Conservation (phyloP, 2,888 invertebrate genomes). For the Rhagonycha lutea region DNA sequence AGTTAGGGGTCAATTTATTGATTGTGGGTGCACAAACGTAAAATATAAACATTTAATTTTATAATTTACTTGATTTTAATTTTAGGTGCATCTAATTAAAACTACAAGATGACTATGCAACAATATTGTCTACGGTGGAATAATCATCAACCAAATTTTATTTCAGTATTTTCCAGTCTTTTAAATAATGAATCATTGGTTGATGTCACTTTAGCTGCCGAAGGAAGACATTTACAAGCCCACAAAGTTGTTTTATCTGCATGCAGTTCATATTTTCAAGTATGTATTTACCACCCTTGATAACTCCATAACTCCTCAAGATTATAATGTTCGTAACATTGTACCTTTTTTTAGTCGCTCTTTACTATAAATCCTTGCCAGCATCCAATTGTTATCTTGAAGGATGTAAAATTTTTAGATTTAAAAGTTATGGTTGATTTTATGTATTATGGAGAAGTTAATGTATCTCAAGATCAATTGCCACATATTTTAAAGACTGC, state of each 20-base stretch:
- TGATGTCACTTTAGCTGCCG: constrained; percentile 89
- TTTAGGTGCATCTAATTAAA: constrained; percentile 9
- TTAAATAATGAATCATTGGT: constrained; percentile 83
- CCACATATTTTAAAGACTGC: constrained; percentile 81
- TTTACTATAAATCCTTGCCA: constrained; percentile 86
- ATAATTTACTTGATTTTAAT: constrained; percentile 4
- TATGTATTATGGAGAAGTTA: constrained; percentile 92
- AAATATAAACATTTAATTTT: constrained; percentile 37
- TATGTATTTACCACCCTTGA: constrained; percentile 47
- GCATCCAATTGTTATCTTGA: constrained; percentile 87
- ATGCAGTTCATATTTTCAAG: constrained; percentile 92
- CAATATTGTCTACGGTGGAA: constrained; percentile 74
- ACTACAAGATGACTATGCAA: constrained; percentile 51
- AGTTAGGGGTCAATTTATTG: constrained; percentile 47
- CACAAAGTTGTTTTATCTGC: constrained; percentile 90
- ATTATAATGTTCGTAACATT: background rate
- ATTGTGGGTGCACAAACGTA: constrained; percentile 41
- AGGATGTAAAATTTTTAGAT: constrained; percentile 85
- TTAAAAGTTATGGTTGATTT: constrained; percentile 88
- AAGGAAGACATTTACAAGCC: constrained; percentile 84
- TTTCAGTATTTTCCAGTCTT: constrained; percentile 84
- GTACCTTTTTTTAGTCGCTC: constrained; percentile 62
- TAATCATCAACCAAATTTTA: constrained; percentile 92
- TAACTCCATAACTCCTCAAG: background rate
- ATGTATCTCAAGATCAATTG: constrained; percentile 86